phyloP scores from a whole-genome alignment of 1,140 invertebrate species.

The Lineus longissimus region DNA sequence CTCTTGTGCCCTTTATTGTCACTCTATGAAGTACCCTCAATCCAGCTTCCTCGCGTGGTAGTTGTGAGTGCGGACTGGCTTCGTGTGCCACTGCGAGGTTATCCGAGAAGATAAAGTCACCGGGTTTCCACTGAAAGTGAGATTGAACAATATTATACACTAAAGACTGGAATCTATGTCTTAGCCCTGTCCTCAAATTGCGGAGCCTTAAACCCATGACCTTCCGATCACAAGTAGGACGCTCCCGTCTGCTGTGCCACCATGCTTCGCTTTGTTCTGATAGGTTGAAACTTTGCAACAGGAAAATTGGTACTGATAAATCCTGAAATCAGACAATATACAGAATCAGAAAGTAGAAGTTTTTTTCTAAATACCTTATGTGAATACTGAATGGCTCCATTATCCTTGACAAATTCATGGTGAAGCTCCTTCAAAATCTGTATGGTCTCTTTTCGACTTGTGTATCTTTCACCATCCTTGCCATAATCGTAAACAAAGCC shows the following conservation, averaged over 20 bases:
- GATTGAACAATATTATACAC: slow-evolving; percentile 14
- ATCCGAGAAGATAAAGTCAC: slow-evolving; percentile 59
- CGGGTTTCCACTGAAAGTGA: slow-evolving; percentile 54
- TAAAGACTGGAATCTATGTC: no score
- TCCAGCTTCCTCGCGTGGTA: slow-evolving; percentile 49
- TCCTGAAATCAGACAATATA: slow-evolving; percentile 12
- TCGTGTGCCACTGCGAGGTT: slow-evolving; percentile 57
- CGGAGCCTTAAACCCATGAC: no score
- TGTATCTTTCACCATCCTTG: slow-evolving; percentile 36
- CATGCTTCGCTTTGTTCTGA: no score
- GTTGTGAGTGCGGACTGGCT: slow-evolving; percentile 54
- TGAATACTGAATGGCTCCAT: slow-evolving; percentile 50
- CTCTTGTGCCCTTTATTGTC: slow-evolving; percentile 48
- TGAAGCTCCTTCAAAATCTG: slow-evolving; percentile 52
- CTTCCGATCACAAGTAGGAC: no score
- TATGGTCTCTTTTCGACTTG: slow-evolving; percentile 43
- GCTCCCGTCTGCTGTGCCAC: no score
- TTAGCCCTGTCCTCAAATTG: no score
- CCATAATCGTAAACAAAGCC: slow-evolving; percentile 54
- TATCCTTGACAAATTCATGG: slow-evolving; percentile 54
- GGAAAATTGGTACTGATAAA: no score
- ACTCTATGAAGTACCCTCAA: slow-evolving; percentile 55
- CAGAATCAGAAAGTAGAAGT: background rate
- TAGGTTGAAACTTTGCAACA: no score
- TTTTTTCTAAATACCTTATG: slow-evolving; percentile 47